phyloP scores from a whole-genome alignment of 2,797 vertebrate species.

The Cheirogaleus major region DNA sequence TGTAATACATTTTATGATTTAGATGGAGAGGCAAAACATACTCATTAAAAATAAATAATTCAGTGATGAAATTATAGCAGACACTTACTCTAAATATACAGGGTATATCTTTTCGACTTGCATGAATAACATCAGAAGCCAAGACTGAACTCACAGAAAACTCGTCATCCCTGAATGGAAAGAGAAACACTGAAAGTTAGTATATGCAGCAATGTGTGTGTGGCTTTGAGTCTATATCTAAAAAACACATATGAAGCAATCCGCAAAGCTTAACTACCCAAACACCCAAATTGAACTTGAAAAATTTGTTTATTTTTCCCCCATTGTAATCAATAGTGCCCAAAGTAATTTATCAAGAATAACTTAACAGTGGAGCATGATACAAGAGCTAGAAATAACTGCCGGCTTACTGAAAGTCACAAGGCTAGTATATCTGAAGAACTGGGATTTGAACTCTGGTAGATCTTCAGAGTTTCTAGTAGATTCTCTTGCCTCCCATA shows the following conservation, averaged over 20 bases:
- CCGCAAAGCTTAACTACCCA: neutral
- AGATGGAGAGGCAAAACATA: neutral
- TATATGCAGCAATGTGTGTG: neutral
- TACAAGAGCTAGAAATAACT: neutral
- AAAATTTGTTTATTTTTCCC: neutral
- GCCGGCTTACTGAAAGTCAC: neutral
- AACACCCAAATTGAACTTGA: neutral
- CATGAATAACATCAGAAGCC: conserved; percentile 99
- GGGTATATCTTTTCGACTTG: conserved; percentile 97
- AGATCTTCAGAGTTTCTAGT: neutral
- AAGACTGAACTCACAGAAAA: conserved; percentile 98
- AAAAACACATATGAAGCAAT: conserved; percentile 28
- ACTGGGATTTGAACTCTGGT: neutral
- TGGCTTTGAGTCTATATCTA: neutral
- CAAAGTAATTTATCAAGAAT: neutral
- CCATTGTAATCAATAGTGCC: neutral
- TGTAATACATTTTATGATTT: neutral
- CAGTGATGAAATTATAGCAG: conserved; percentile 1
- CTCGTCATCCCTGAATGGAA: conserved; percentile 94
- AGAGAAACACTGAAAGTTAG: conserved; percentile 65
- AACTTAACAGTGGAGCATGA: neutral
- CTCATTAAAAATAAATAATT: neutral
- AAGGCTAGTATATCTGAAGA: neutral
- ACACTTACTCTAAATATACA: conserved; percentile 97
- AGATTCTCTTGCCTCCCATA: neutral